Evolutionary conservation across 2,888 invertebrate species (phyloP).

Genomic region (Keiferia lycopersicella): DNA sequence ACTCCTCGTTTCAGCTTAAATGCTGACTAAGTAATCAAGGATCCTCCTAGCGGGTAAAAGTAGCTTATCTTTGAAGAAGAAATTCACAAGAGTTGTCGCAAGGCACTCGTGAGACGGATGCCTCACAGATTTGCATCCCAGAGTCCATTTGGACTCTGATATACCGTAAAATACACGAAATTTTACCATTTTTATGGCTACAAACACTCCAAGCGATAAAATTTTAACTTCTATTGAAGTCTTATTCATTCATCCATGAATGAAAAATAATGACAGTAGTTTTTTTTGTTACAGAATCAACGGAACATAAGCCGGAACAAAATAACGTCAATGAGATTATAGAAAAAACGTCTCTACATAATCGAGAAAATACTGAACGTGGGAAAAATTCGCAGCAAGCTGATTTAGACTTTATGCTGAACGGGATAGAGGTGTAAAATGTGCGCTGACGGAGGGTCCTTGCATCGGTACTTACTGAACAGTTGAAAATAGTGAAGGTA

Average conservation of each 20-base stretch:
- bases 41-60: no score
- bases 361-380: conserved; percentile 9
- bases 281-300: conserved; percentile 26
- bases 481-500: conserved; percentile 27
- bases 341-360: conserved; percentile 10
- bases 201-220: no score
- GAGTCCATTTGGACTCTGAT: no score
- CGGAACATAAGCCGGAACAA: conserved; percentile 24
- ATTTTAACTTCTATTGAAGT: neutral
- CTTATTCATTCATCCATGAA: conserved; percentile 4
- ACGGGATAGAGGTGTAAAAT: conserved; percentile 25
- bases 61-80: no score
- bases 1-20: no score
- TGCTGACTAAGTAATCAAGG: no score
- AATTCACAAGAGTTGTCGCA: no score
- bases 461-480: conserved; percentile 25
- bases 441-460: conserved; percentile 22
- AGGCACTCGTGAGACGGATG: no score
- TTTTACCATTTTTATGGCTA: no score
- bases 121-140: no score
- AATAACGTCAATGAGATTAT: conserved; percentile 14
- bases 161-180: no score
- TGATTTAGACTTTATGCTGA: conserved; percentile 24
- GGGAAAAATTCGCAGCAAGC: neutral
- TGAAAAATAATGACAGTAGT: neutral